phyloP scores from a whole-genome alignment of 2,797 vertebrate genomes.

The Protonibea diacanthus region DNA sequence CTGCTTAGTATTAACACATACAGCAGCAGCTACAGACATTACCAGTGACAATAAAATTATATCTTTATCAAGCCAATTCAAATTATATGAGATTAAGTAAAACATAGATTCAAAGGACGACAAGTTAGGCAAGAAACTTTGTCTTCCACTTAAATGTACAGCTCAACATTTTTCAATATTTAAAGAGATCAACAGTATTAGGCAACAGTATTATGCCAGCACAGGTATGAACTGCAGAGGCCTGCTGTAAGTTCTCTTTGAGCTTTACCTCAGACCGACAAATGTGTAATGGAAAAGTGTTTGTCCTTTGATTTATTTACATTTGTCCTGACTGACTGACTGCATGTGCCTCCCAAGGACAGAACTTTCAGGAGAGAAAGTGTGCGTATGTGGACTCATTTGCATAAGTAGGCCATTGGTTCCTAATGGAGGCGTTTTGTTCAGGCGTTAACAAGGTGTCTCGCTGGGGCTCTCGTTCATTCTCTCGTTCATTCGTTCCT shows the following conservation, averaged over 20 bases:
- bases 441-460: constrained; percentile 85
- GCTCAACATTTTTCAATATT: constrained; percentile 13
- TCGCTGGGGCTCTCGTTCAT: constrained; percentile 80
- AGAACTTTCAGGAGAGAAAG: constrained; percentile 70
- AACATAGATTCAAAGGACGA: constrained; percentile 24
- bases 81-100: constrained; percentile 54
- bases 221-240: constrained; percentile 28
- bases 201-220: constrained; percentile 27
- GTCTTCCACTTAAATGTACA: constrained; percentile 30
- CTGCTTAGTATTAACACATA: constrained; percentile 72
- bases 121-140: constrained; percentile 40
- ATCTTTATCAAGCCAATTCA: constrained; percentile 64
- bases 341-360: constrained; percentile 76
- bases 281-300: constrained; percentile 58
- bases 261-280: constrained; percentile 37
- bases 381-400: constrained; percentile 74
- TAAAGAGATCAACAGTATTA: constrained; percentile 24
- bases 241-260: constrained; percentile 25
- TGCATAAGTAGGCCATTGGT: constrained; percentile 85
- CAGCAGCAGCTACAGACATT: constrained; percentile 60
- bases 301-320: constrained; percentile 81
- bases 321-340: constrained; percentile 71
- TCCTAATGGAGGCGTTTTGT: constrained; percentile 86
- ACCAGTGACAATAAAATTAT: constrained; percentile 50
- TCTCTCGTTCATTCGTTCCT: constrained; percentile 77